Evolutionary conservation across 2,888 invertebrate species (phyloP).

Genomic region (Drosophila mimica): DNA sequence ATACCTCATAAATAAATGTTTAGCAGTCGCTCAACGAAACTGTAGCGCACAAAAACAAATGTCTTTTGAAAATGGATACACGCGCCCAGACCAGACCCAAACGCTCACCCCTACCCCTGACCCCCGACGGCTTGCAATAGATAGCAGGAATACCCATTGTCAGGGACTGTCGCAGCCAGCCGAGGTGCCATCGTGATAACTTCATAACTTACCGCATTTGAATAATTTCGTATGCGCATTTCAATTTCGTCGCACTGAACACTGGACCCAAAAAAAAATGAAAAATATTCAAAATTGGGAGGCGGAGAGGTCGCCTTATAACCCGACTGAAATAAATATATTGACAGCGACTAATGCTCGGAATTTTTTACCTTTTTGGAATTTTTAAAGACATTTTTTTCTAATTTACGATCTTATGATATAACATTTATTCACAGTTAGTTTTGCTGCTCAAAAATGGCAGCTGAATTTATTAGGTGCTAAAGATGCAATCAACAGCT

Average conservation of each 20-base stretch:
- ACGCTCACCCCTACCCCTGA: conserved; percentile 38
- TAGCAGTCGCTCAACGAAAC: conserved; percentile 71
- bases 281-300: conserved; percentile 1
- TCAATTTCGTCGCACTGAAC: conserved; percentile 64
- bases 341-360: conserved; percentile 81
- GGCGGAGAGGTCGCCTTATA: conserved; percentile 29
- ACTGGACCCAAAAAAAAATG: conserved; percentile 20
- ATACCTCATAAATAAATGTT: conserved; percentile 78
- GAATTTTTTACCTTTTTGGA: conserved; percentile 40
- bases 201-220: conserved; percentile 80
- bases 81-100: conserved; percentile 41
- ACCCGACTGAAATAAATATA: conserved; percentile 51
- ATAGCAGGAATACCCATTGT: conserved; percentile 70
- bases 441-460: conserved; percentile 42
- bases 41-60: conserved; percentile 78
- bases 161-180: conserved; percentile 53
- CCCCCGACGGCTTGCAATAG: conserved; percentile 50
- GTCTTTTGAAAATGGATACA: conserved; percentile 59
- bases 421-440: conserved; percentile 56
- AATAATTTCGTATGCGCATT: conserved; percentile 81
- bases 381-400: conserved; percentile 41
- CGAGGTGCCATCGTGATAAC: conserved; percentile 80
- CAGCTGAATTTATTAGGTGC: conserved; percentile 56
- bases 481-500: conserved; percentile 51
- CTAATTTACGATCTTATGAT: conserved; percentile 35